Percentiles rank a stretch among this genome's conserved stretches.
Conservation (phyloP, 2,797 vertebrate species). For the Rachycentron canadum region DNA sequence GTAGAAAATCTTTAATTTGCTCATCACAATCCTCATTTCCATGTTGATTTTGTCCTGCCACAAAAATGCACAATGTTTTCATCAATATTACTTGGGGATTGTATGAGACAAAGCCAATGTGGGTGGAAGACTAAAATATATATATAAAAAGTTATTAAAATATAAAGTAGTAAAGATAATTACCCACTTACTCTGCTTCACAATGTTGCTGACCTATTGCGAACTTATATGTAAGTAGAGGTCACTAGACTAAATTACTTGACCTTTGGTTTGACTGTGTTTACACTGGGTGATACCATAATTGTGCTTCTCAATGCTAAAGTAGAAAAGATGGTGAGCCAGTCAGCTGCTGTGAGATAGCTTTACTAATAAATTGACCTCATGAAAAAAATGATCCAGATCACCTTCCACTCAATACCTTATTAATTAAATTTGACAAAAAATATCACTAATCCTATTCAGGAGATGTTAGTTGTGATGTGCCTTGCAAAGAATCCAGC, state of each 20-base stretch:
- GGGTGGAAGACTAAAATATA: not conserved
- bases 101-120: conserved; percentile 14
- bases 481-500: not conserved
- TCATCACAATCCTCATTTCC: conserved; percentile 24
- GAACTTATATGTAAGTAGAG: not conserved
- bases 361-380: conserved; percentile 54
- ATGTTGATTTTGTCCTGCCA: conserved; percentile 2
- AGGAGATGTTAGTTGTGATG: not conserved
- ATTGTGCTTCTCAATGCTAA: conserved; percentile 36
- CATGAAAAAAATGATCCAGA: not conserved
- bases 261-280: conserved; percentile 26
- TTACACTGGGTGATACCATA: conserved; percentile 20
- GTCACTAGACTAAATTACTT: not conserved
- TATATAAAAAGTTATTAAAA: conserved; percentile 6
- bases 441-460: not conserved
- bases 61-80: conserved; percentile 11
- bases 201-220: conserved; percentile 15
- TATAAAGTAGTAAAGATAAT: not conserved
- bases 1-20: conserved; percentile 25
- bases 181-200: conserved; percentile 4
- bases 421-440: not conserved
- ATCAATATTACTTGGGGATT: conserved; percentile 5
- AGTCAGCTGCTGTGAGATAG: conserved; percentile 36
- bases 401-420: not conserved
- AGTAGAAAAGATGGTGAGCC: conserved; percentile 20